phyloP scores from a whole-genome alignment of 1,140 invertebrate species.

The Meloidogyne floridensis region DNA sequence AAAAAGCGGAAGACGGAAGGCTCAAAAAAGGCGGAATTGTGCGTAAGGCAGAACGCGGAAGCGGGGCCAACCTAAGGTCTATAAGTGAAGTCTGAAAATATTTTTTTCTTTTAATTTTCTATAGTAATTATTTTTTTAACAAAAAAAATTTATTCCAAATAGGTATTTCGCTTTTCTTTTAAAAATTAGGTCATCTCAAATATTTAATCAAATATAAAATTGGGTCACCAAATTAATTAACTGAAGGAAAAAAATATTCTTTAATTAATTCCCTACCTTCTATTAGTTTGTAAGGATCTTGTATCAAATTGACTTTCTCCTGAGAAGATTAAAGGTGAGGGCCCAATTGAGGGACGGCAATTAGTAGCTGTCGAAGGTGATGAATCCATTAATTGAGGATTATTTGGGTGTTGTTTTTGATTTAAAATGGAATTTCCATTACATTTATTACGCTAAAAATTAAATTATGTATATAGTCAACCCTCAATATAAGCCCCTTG shows the following conservation, averaged over 20 bases:
- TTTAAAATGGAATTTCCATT: not conserved
- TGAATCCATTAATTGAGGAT: not conserved
- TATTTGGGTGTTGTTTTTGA: not conserved
- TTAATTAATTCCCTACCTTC: not conserved
- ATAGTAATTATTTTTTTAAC: not conserved
- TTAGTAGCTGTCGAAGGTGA: not conserved
- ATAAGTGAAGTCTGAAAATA: no score
- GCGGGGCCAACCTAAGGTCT: no score
- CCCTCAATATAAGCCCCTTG: no score
- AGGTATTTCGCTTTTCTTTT: not conserved
- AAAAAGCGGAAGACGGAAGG: no score
- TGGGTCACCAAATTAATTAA: not conserved
- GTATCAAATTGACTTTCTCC: constrained; percentile 6
- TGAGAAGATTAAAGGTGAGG: not conserved
- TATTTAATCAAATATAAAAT: not conserved
- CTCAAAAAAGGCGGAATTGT: no score
- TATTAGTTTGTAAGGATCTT: not conserved
- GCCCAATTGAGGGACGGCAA: not conserved
- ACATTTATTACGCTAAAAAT: not conserved
- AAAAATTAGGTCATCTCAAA: not conserved
- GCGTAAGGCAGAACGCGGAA: no score
- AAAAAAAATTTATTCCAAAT: not conserved
- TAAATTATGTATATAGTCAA: no score
- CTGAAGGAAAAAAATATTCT: not conserved
- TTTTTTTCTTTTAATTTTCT: no score